Evolutionary conservation across 1,140 invertebrate genomes (phyloP), one percentile per base, ranked within the genome.

Genomic region (Zaprionus ornatus): DNA sequence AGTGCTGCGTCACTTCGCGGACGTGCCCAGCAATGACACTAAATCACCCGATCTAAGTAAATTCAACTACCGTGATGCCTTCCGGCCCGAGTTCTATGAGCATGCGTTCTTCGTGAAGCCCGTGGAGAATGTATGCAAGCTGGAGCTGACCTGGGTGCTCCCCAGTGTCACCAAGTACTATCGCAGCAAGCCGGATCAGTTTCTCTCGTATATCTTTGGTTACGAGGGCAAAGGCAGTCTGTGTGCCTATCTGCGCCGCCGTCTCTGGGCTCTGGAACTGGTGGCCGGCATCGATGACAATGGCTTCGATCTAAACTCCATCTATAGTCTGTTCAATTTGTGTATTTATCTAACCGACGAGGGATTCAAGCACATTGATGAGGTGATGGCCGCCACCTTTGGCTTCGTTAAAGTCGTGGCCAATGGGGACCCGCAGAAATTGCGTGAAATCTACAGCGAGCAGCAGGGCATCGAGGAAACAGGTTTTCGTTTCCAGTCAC

Each of bases 181-280:
- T 91, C 95, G 95, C 91, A 94, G 94, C 27, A 97, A 97, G 92
- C 96, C 97, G 0, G 94, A 96, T 69, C 94, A 96, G 54, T 98
- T 98, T 80, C 88, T 99, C 0, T 95, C 96, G 1, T 97, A 96
- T 93, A 92, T 99, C 5, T 93, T 99, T 5, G 98, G 97, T 0
- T 96, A 99, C 91, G 97, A 99, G 93, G 98, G 98, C 2, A 95
- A 95, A 79, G 97, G 97, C 23, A 98, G 97, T 79, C 92, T 99
- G 12, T 94, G 98, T 1, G 96, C 96, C 40, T 97, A 97, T 86
- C 93, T 99, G 32, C 95, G 96, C 68, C 95, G 95, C 57, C 96
- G 96, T 94, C 95, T 97, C 29, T 98, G 97, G 97, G 97, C 96
- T 2, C 93, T 98, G 3, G 95, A 95, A n/a, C 94, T 99, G 12